Evolutionary conservation across 1,140 invertebrate species (phyloP).

Genomic region (Hyles euphorbiae): DNA sequence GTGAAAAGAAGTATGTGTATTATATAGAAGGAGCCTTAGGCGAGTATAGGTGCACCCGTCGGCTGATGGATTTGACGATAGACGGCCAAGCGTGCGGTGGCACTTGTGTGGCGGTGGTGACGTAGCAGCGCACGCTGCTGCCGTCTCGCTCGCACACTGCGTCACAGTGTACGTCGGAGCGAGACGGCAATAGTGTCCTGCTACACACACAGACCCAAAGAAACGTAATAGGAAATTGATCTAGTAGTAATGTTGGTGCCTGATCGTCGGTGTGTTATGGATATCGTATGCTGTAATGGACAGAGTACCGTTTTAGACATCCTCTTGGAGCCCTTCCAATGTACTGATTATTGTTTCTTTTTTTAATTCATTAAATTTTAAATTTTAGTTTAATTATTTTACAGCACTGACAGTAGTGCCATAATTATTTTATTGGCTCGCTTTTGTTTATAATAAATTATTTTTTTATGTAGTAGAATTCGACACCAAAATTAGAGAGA

Average conservation of each 20-base stretch:
- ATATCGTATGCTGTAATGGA: slow-evolving; percentile 32
- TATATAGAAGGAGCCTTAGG: slow-evolving; percentile 23
- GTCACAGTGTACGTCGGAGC: background rate
- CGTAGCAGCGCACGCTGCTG: no score
- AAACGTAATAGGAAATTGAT: slow-evolving; percentile 56
- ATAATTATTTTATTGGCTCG: slow-evolving; percentile 68
- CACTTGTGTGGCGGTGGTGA: background rate
- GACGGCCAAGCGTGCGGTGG: background rate
- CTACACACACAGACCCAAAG: slow-evolving; percentile 36
- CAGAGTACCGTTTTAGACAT: slow-evolving; percentile 26
- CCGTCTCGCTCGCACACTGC: background rate
- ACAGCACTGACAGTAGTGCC: slow-evolving; percentile 70
- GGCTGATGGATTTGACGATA: slow-evolving; percentile 4
- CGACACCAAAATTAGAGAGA: slow-evolving; percentile 67
- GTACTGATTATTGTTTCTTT: slow-evolving; percentile 69
- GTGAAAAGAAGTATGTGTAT: slow-evolving; percentile 20
- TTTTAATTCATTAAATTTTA: slow-evolving; percentile 52
- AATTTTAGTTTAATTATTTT: slow-evolving; percentile 61
- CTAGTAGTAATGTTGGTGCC: slow-evolving; percentile 70
- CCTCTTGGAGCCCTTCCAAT: slow-evolving; percentile 59
- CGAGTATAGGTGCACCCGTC: slow-evolving; percentile 4
- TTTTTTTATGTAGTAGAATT: slow-evolving; percentile 68
- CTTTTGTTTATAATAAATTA: slow-evolving; percentile 36
- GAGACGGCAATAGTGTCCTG: background rate
- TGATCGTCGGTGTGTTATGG: slow-evolving; percentile 46